Base-by-base conservation (phyloP, 1,140 invertebrate genomes). In the Prorops nasuta region DNA sequence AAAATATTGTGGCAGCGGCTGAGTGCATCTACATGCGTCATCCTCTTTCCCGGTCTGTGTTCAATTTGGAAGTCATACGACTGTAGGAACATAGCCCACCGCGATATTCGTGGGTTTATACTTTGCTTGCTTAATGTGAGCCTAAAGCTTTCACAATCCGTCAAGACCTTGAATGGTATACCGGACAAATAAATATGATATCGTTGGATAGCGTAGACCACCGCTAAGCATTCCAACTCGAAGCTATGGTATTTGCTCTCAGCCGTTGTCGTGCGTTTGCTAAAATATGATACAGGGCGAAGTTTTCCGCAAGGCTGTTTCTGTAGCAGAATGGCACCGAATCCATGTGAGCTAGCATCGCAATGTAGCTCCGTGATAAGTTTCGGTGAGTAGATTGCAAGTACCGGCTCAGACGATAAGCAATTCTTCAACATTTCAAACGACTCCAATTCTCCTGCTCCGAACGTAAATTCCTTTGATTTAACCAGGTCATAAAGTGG, bases 211-310 rank as follows among this genome's bases (percentile, higher is more conserved):
- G 36, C 14, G 10, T 38, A 19, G 14, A 38, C 18, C 3, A 82
- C 71, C 1, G 79, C 77, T 36, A 82, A 55, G 16, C 70, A 69
- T 64, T 83, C 78, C 38, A 78, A 54, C 56, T 83, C 72, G 42
- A 76, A 79, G 43, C 66, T 74, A 6, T 51, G 57, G 18, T 78
- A 81, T 21, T 73, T 72, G 10, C 36, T 58, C 63, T 83, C 78
- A 12, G 57, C 49, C 1, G 56, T 53, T 15, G 54, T 58, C 9
- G 79, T 69, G 28, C 61, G 59, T 24, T 71, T 59, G 41, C 75
- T 75, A 48, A 72, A 74, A 20, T 45, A 45, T 1, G 8, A 31
- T 7, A 45, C 12, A 7, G 24, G 24, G 12, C n/a, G n/a, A n/a
- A n/a, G n/a, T n/a, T n/a, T n/a, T n/a, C n/a, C n/a, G n/a, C n/a